Conservation (phyloP, 2,113 vertebrate species). For the Regulus satrapa region DNA sequence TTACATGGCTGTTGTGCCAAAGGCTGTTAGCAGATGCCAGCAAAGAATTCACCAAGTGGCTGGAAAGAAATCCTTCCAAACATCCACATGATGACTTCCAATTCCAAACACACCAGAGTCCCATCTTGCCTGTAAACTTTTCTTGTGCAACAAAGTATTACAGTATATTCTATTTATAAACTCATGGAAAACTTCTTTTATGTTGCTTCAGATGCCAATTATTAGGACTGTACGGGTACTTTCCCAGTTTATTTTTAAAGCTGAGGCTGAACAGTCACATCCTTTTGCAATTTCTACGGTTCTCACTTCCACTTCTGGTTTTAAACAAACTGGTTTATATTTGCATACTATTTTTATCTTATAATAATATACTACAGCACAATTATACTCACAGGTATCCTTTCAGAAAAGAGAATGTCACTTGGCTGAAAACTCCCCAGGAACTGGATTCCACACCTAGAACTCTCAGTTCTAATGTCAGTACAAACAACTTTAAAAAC, state of each 20-base stretch:
- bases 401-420: neutral
- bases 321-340: neutral
- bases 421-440: neutral
- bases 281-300: neutral
- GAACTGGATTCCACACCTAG: neutral
- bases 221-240: neutral
- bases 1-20: neutral
- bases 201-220: neutral
- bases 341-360: neutral
- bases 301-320: neutral
- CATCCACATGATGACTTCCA: neutral
- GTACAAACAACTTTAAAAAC: neutral
- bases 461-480: neutral
- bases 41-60: neutral
- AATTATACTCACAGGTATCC: neutral
- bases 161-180: conserved; percentile 29
- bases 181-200: neutral
- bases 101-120: neutral
- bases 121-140: conserved; percentile 27
- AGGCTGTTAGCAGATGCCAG: neutral
- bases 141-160: neutral
- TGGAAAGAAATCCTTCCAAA: conserved; percentile 18
- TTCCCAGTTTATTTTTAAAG: neutral
- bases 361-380: neutral
- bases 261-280: neutral